Evolutionary conservation across 1,140 invertebrate genomes (phyloP).

Genomic region (Drosophila chauvacae): DNA sequence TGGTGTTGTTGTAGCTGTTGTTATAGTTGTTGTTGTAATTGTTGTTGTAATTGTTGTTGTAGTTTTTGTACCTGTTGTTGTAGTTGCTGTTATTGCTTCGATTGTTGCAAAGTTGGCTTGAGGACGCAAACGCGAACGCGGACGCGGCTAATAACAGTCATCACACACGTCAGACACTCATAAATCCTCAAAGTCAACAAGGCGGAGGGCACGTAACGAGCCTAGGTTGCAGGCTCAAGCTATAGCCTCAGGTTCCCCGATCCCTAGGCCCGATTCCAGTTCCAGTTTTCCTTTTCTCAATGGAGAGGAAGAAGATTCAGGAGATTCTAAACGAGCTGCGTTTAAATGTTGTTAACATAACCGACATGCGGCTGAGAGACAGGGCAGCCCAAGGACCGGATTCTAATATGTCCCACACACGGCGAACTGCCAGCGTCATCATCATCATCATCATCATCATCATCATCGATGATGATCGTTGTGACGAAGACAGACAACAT

Average conservation of each 20-base stretch:
- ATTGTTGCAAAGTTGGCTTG: constrained; percentile 23
- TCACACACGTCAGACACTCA: constrained; percentile 83
- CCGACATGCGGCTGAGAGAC: constrained; percentile 29
- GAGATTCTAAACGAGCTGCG: constrained; percentile 78
- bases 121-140: constrained; percentile 38
- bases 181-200: constrained; percentile 83
- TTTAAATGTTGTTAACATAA: constrained; percentile 81
- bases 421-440: constrained; percentile 39
- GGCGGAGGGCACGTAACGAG: constrained; percentile 51
- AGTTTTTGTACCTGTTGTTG: not conserved
- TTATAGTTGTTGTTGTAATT: too few relatives aligned
- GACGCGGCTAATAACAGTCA: constrained; percentile 83
- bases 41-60: not conserved
- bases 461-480: constrained; percentile 13
- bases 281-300: constrained; percentile 34
- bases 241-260: not conserved
- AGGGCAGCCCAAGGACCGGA: constrained; percentile 40
- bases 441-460: constrained; percentile 1
- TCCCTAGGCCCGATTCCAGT: constrained; percentile 12
- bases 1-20: constrained; percentile 6
- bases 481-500: constrained; percentile 28
- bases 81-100: constrained; percentile 10
- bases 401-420: constrained; percentile 82
- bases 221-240: constrained; percentile 15
- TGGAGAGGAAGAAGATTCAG: constrained; percentile 50